A percentile compares a stretch with the other conserved stretches of the same genome.
Conservation (phyloP, 2,888 invertebrate genomes). For the Tetragnatha montana region DNA sequence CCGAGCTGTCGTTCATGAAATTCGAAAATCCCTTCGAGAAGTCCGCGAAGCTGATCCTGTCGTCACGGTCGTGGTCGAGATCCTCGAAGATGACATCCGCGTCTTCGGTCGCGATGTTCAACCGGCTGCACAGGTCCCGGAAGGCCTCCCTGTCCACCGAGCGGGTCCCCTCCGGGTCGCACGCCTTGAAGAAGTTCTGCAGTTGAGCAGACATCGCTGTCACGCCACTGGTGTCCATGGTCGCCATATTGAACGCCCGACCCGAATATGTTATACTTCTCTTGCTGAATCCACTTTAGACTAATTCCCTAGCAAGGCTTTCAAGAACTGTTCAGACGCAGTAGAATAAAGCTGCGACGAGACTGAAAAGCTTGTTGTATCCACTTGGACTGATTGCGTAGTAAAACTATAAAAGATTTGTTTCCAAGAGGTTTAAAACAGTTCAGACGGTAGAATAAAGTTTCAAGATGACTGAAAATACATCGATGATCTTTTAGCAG, state of each 20-base stretch:
- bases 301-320: no score
- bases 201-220: constrained; percentile 54
- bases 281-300: no score
- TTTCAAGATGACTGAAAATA: no score
- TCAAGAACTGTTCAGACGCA: no score
- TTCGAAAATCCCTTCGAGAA: constrained; percentile 78
- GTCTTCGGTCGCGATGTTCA: constrained; percentile 76
- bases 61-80: constrained; percentile 79
- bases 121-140: constrained; percentile 77
- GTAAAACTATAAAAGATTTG: no score
- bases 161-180: constrained; percentile 78
- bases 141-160: constrained; percentile 78
- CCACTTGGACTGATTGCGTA: no score
- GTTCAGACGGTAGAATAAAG: no score
- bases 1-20: constrained; percentile 26
- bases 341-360: no score
- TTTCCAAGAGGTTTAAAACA: no score
- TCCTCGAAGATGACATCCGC: constrained; percentile 78
- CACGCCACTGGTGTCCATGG: not conserved
- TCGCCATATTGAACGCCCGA: not conserved
- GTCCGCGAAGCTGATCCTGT: constrained; percentile 78
- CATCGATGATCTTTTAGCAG: no score
- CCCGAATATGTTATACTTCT: no score
- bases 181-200: constrained; percentile 77
- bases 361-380: no score